These are phyloP conservation scores for Rousettus madagascariensis DNA, from an alignment of 2,797 vertebrate species.

Conservation along the genomic window DNA sequence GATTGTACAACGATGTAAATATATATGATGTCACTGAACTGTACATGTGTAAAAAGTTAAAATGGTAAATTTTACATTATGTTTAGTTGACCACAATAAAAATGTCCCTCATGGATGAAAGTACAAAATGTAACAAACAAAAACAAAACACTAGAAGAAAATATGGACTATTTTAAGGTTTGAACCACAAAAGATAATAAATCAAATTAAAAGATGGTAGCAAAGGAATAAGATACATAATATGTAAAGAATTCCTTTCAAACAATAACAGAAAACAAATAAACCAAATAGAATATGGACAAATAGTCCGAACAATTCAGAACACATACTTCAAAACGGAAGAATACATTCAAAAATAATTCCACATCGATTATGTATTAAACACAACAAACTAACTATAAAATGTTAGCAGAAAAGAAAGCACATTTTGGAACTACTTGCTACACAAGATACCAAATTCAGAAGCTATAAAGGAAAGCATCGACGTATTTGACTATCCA, in stretches of 20 bases:
- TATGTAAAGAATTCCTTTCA: background rate
- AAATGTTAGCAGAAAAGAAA: background rate
- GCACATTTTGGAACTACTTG: constrained; percentile 7
- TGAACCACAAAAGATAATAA: background rate
- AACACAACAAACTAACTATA: background rate
- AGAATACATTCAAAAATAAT: background rate
- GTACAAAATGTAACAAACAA: background rate
- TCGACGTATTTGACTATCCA: background rate
- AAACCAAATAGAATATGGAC: background rate
- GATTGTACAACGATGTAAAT: background rate
- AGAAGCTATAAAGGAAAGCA: background rate
- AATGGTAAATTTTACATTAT: background rate
- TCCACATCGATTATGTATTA: background rate
- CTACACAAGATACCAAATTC: background rate
- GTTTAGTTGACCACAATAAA: background rate
- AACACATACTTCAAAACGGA: background rate
- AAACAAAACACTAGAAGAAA: background rate
- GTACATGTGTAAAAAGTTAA: background rate
- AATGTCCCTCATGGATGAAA: background rate
- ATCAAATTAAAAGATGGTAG: background rate
- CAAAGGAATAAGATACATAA: background rate
- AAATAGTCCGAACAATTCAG: background rate
- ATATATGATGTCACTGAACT: background rate
- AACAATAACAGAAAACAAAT: background rate
- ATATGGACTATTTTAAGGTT: background rate